Conservation (phyloP, 2,888 invertebrate genomes). For the Apamea sordens region DNA sequence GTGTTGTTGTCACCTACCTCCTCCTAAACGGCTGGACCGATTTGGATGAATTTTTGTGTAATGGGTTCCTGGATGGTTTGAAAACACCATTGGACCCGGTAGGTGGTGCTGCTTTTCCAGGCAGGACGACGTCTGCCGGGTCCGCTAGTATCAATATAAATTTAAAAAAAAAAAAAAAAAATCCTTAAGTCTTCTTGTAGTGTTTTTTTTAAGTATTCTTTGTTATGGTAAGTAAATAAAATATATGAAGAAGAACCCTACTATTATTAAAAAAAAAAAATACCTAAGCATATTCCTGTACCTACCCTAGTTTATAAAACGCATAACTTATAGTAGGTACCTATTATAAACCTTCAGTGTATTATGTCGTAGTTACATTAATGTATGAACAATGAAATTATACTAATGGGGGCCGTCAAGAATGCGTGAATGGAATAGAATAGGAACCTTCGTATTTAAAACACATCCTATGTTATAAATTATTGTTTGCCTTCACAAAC, state of each 20-base stretch:
- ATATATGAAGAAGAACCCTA: background rate
- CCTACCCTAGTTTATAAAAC: background rate
- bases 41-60: no score
- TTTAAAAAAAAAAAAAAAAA: no score
- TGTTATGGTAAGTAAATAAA: background rate
- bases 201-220: background rate
- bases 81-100: no score
- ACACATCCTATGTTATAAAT: background rate
- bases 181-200: no score
- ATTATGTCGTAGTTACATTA: background rate
- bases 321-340: background rate
- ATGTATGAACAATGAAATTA: conserved; percentile 33
- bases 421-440: conserved; percentile 27
- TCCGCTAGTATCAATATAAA: no score
- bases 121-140: no score
- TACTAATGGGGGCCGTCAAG: conserved; percentile 6
- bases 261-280: no score
- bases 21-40: no score
- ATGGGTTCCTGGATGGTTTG: no score
- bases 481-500: conserved; percentile 6
- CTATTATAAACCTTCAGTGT: background rate
- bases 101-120: no score
- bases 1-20: no score
- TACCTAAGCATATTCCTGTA: no score
- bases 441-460: background rate